Conservation (phyloP, 2,888 invertebrate genomes). For the Crossocerus cetratus region DNA sequence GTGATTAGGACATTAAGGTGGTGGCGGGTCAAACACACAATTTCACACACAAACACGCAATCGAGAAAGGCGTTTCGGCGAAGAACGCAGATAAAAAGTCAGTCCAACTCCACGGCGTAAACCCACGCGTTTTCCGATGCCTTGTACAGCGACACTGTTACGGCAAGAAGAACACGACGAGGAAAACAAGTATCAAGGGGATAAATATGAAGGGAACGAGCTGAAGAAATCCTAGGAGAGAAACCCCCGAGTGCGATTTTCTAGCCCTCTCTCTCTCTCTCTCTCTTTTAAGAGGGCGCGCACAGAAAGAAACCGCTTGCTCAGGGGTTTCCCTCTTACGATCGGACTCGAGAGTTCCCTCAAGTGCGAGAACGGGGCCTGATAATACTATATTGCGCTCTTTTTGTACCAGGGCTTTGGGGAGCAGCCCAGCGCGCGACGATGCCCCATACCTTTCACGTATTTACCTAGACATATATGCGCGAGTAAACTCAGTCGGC, state of each 20-base stretch:
- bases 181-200: too few species aligned
- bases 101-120: background rate
- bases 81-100: slow-evolving; percentile 18
- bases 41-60: slow-evolving; percentile 6
- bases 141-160: slow-evolving; percentile 46
- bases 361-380: background rate
- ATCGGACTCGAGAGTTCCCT: slow-evolving; percentile 14
- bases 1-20: slow-evolving; percentile 35
- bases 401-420: slow-evolving; percentile 42
- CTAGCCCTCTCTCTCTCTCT: slow-evolving; percentile 7
- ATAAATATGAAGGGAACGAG: too few species aligned
- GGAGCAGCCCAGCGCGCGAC: slow-evolving; percentile 33
- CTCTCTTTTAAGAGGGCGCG: slow-evolving; percentile 17
- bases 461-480: too few species aligned
- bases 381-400: slow-evolving; percentile 20
- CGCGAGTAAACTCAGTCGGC: too few species aligned
- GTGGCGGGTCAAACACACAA: slow-evolving; percentile 27
- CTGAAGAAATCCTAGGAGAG: slow-evolving; percentile 30
- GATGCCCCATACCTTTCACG: slow-evolving; percentile 34
- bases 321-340: slow-evolving; percentile 28
- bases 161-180: slow-evolving; percentile 12
- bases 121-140: slow-evolving; percentile 25
- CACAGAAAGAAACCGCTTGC: slow-evolving; percentile 1
- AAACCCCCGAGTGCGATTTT: slow-evolving; percentile 7
- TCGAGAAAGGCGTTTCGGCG: slow-evolving; percentile 32